Evolutionary conservation across 2,888 invertebrate species (phyloP).

Genomic region (Drosophila birchii): DNA sequence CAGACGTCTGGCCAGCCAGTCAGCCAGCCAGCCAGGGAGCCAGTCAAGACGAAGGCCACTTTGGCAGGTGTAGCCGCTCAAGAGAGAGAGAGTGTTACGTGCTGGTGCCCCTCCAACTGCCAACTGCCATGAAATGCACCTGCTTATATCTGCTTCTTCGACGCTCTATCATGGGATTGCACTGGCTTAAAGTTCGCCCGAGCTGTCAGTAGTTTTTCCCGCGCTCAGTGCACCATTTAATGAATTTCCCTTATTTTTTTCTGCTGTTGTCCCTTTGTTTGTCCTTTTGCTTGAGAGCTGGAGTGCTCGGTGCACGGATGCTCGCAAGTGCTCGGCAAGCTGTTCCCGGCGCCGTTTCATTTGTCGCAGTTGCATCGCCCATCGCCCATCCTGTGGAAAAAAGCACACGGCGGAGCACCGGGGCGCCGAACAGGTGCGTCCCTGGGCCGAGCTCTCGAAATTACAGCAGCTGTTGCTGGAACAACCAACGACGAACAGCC

Average conservation of each 20-base stretch:
- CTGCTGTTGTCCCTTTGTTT: constrained; percentile 8
- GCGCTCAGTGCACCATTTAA: constrained; percentile 64
- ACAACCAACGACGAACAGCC: constrained; percentile 25
- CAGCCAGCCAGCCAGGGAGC: background rate
- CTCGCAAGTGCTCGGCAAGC: constrained; percentile 50
- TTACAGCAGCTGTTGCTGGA: constrained; percentile 43
- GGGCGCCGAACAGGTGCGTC: constrained; percentile 45
- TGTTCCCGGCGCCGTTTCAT: constrained; percentile 34
- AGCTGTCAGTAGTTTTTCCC: constrained; percentile 63
- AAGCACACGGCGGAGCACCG: constrained; percentile 1
- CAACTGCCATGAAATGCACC: constrained; percentile 66
- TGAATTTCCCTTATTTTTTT: constrained; percentile 59
- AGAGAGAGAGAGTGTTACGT: constrained; percentile 68
- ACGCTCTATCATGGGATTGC: constrained; percentile 35
- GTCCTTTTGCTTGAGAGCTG: background rate
- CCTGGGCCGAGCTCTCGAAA: constrained; percentile 32
- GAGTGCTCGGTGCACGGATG: constrained; percentile 15
- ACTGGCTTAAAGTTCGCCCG: constrained; percentile 68
- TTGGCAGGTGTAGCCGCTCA: constrained; percentile 67
- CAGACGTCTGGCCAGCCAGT: constrained; percentile 57
- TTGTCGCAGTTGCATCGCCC: constrained; percentile 34
- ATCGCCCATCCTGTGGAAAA: constrained; percentile 2
- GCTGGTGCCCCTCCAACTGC: constrained; percentile 54
- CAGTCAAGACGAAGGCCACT: constrained; percentile 28
- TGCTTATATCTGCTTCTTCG: constrained; percentile 37